Conservation (phyloP, 2,888 invertebrate genomes). For the Athrips mouffetella region DNA sequence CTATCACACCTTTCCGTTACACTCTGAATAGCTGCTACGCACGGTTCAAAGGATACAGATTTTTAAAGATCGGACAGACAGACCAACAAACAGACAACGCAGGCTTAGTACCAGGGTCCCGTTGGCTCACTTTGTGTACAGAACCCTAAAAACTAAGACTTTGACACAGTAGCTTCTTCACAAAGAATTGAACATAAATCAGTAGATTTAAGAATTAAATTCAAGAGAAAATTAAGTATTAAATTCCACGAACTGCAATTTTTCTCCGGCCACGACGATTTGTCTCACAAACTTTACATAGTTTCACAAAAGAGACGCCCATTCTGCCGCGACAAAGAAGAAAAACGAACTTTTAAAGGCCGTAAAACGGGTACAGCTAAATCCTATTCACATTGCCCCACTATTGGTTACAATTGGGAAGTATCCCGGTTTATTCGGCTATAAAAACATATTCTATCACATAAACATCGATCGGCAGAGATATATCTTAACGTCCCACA, state of each 20-base stretch:
- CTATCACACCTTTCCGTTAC: too few relatives aligned
- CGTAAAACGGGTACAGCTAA: constrained; percentile 34
- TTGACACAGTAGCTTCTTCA: too few relatives aligned
- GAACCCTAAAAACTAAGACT: too few relatives aligned
- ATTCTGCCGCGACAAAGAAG: constrained; percentile 6
- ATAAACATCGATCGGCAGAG: constrained; percentile 51
- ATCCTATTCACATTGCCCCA: constrained; percentile 40
- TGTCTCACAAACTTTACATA: constrained; percentile 8
- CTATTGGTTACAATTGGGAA: constrained; percentile 39
- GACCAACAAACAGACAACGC: too few relatives aligned
- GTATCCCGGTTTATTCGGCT: constrained; percentile 55
- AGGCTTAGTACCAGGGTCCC: too few relatives aligned
- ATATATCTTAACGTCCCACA: constrained; percentile 49
- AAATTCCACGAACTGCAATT: background rate
- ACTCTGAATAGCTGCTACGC: too few relatives aligned
- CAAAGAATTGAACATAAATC: too few relatives aligned
- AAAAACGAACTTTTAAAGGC: constrained; percentile 27
- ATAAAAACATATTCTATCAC: constrained; percentile 56
- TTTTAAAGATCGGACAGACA: too few relatives aligned
- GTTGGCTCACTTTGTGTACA: too few relatives aligned
- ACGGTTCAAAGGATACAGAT: too few relatives aligned
- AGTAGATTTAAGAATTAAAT: too few relatives aligned
- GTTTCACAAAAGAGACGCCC: constrained; percentile 8
- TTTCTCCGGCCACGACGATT: background rate
- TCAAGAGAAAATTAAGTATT: too few relatives aligned